Evolutionary conservation across 2,797 vertebrate species (phyloP).

Genomic region (Enoplosus armatus): DNA sequence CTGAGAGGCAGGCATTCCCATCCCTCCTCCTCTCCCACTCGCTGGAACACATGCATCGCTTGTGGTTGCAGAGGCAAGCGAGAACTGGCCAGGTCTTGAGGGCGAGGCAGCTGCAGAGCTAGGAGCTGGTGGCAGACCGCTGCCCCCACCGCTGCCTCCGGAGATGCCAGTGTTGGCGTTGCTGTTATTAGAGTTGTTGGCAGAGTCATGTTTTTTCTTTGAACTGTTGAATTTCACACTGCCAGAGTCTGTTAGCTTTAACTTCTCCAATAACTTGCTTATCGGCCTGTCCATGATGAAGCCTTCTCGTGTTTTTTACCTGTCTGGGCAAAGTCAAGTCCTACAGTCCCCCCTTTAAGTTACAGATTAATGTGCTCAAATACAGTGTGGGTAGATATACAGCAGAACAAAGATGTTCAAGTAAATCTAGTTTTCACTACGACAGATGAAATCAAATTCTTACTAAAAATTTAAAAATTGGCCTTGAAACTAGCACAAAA

Average conservation of each 20-base stretch:
- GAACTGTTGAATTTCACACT: slow-evolving; percentile 89
- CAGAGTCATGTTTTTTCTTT: slow-evolving; percentile 86
- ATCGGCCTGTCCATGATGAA: slow-evolving; percentile 88
- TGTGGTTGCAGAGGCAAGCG: slow-evolving; percentile 73
- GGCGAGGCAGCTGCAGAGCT: slow-evolving; percentile 74
- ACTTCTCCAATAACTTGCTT: slow-evolving; percentile 89
- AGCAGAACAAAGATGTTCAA: slow-evolving; percentile 72
- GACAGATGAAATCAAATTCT: slow-evolving; percentile 56
- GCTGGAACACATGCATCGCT: slow-evolving; percentile 73
- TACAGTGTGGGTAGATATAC: slow-evolving; percentile 69
- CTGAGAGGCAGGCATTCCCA: slow-evolving; percentile 70
- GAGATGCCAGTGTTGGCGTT: slow-evolving; percentile 79
- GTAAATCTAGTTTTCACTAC: slow-evolving; percentile 56
- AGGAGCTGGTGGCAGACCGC: slow-evolving; percentile 63
- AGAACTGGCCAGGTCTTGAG: slow-evolving; percentile 78
- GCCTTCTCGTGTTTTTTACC: slow-evolving; percentile 12
- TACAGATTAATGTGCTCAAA: slow-evolving; percentile 63
- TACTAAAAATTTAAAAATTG: slow-evolving; percentile 38
- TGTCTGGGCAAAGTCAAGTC: slow-evolving; percentile 39
- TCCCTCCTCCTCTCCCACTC: slow-evolving; percentile 66
- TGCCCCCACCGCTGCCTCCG: slow-evolving; percentile 52
- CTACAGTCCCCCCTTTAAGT: slow-evolving; percentile 8
- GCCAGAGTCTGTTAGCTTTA: slow-evolving; percentile 89
- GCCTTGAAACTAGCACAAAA: slow-evolving; percentile 39
- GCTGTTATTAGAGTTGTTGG: slow-evolving; percentile 87